Conservation (phyloP, 2,797 vertebrate species). For the Cygnus olor region DNA sequence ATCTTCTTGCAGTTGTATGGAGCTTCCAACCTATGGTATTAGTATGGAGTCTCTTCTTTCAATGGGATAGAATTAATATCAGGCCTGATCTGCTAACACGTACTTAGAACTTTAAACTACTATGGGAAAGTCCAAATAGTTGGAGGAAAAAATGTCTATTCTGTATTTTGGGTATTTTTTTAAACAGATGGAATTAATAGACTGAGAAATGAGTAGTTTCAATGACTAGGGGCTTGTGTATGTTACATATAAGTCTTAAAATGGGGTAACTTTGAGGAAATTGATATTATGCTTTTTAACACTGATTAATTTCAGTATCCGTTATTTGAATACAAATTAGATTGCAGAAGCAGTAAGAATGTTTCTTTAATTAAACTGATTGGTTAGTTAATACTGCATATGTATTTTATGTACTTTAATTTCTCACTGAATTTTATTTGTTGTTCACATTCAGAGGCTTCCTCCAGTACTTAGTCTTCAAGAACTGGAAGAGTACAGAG, state of each 20-base stretch:
- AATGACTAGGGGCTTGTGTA: neutral
- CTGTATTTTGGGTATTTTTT: neutral
- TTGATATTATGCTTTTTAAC: neutral
- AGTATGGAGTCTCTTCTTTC: neutral
- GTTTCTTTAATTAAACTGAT: neutral
- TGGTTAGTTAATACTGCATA: neutral
- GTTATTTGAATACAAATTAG: neutral
- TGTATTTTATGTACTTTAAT: neutral
- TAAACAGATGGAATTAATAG: neutral
- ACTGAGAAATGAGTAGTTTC: neutral
- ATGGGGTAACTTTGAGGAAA: neutral
- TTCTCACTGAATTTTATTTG: constrained; percentile 16
- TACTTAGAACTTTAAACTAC: neutral
- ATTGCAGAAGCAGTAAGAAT: neutral
- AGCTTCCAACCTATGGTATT: neutral
- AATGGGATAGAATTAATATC: neutral
- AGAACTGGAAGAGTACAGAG: constrained; percentile 93
- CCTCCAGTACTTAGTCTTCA: constrained; percentile 92
- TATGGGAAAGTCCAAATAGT: neutral
- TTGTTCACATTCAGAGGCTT: constrained; percentile 85
- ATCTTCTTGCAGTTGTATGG: neutral
- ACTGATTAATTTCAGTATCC: neutral
- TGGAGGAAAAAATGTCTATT: neutral
- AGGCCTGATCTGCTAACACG: neutral
- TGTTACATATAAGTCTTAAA: neutral